phyloP scores from a whole-genome alignment of 2,888 invertebrate genomes.

The Eupithecia inturbata region DNA sequence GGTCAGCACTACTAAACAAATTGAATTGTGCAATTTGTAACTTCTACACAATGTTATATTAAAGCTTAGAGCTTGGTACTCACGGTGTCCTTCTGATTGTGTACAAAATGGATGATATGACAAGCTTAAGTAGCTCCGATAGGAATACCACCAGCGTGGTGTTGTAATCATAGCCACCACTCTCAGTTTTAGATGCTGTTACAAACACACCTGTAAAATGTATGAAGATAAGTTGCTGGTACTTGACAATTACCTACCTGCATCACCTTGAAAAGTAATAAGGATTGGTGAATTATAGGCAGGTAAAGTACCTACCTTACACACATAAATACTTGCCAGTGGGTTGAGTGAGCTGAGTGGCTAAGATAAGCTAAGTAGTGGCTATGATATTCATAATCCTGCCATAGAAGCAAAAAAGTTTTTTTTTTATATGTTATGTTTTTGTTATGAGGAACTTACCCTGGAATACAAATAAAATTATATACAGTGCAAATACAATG shows the following conservation, averaged over 20 bases:
- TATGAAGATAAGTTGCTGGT: not conserved
- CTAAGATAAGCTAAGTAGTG: not conserved
- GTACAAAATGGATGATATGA: conserved; percentile 89
- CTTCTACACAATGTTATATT: conserved; percentile 2
- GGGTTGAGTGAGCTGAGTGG: not conserved
- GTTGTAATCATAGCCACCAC: conserved; percentile 93
- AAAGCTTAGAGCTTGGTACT: conserved; percentile 48
- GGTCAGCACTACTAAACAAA: not conserved
- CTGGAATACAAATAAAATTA: conserved; percentile 95
- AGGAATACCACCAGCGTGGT: conserved; percentile 94
- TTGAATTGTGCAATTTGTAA: not conserved
- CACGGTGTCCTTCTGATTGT: conserved; percentile 80
- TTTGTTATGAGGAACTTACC: conserved; percentile 80
- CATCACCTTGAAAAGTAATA: not conserved
- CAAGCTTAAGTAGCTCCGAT: conserved; percentile 93
- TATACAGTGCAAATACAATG: conserved; percentile 92
- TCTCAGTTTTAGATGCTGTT: conserved; percentile 93
- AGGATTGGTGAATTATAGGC: not conserved
- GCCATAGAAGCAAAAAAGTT: not conserved
- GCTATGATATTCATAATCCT: not conserved
- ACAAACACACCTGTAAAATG: conserved; percentile 91
- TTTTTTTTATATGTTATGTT: not conserved
- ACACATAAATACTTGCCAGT: not conserved
- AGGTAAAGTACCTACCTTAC: not conserved
- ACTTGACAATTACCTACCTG: conserved; percentile 1